phyloP scores from a whole-genome alignment of 2,888 invertebrate species.

The Isoperla grammatica region DNA sequence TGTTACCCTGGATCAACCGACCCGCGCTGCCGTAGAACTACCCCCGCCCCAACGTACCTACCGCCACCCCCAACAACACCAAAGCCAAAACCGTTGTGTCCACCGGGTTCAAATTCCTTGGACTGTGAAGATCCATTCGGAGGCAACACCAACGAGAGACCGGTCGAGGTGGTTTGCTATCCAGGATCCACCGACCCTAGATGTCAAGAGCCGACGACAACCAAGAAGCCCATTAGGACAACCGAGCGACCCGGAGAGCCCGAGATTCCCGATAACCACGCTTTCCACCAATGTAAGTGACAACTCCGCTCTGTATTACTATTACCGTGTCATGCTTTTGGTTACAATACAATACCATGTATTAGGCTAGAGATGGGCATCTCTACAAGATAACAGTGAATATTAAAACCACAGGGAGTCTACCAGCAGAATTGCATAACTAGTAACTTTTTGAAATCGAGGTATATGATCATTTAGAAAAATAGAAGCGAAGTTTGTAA shows the following conservation, averaged over 20 bases:
- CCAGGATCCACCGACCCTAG: constrained; percentile 38
- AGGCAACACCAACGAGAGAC: too few species aligned
- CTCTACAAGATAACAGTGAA: too few species aligned
- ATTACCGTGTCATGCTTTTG: too few species aligned
- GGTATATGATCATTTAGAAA: too few species aligned
- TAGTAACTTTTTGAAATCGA: too few species aligned
- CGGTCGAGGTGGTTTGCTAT: constrained; percentile 31
- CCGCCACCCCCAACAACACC: constrained; percentile 26
- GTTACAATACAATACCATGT: too few species aligned
- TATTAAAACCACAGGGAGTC: too few species aligned
- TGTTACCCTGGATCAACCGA: constrained; percentile 28
- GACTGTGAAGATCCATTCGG: constrained; percentile 12
- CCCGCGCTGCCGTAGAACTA: constrained; percentile 34
- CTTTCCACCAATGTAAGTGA: constrained; percentile 40
- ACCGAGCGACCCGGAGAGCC: not conserved
- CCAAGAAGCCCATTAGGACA: not conserved
- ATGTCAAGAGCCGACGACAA: constrained; percentile 21
- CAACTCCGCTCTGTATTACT: too few species aligned
- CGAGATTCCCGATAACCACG: constrained; percentile 31
- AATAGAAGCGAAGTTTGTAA: too few species aligned
- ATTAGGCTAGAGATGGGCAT: too few species aligned
- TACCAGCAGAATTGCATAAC: too few species aligned
- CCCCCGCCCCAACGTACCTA: constrained; percentile 31
- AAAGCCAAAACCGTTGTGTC: constrained; percentile 38
- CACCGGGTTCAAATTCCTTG: constrained; percentile 2